phyloP scores from a whole-genome alignment of 2,888 invertebrate genomes.

The Melieria omissa region DNA sequence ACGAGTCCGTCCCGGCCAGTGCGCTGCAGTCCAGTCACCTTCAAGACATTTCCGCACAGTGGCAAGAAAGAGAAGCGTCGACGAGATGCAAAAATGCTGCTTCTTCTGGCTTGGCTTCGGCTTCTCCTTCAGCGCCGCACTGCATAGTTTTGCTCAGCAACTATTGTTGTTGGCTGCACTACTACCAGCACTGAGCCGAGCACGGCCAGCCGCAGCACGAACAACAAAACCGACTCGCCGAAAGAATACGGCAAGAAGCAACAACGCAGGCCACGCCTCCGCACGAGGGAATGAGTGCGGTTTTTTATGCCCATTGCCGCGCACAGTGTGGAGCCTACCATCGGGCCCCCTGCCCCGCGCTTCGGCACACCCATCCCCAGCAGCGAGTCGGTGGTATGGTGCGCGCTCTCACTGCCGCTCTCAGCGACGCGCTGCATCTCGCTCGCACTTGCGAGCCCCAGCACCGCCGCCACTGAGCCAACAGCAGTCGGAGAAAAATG shows the following conservation, averaged over 20 bases:
- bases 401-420: constrained; percentile 13
- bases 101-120: constrained; percentile 14
- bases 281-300: constrained; percentile 2
- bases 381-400: background rate
- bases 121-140: constrained; percentile 19
- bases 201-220: constrained; percentile 3
- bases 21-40: constrained; percentile 22
- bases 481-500: constrained; percentile 30
- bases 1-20: constrained; percentile 7
- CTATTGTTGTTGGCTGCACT: background rate
- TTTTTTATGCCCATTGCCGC: constrained; percentile 19
- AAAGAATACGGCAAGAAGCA: background rate
- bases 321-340: constrained; percentile 20
- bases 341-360: background rate
- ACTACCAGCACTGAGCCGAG: background rate
- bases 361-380: background rate
- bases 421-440: background rate
- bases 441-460: background rate
- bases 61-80: constrained; percentile 30
- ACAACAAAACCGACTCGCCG: background rate
- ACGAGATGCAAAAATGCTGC: constrained; percentile 15
- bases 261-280: constrained; percentile 19
- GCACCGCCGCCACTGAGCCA: background rate
- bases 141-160: constrained; percentile 1
- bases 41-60: constrained; percentile 29